Evolutionary conservation across 2,888 invertebrate species (phyloP).

Genomic region (Tanaodytes sp.): DNA sequence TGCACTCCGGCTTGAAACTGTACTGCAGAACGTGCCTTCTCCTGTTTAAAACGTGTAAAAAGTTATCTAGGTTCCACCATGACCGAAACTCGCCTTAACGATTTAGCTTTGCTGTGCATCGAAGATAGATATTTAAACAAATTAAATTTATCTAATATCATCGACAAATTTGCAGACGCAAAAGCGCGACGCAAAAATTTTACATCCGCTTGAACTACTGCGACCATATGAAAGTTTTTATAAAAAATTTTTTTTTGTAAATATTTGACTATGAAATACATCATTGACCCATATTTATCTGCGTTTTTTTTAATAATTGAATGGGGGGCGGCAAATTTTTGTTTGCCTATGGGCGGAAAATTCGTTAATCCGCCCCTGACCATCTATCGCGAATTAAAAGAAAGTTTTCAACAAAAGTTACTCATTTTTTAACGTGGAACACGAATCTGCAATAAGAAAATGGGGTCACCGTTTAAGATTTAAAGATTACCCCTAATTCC

Average conservation of each 20-base stretch:
- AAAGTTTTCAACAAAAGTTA: not conserved
- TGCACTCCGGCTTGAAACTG: slow-evolving; percentile 7
- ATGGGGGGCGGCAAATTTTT: no score
- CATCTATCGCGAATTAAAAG: not conserved
- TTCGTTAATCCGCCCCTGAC: no score
- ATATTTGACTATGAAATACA: no score
- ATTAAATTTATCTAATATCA: slow-evolving; percentile 3
- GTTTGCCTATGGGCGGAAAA: no score
- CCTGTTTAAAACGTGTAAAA: not conserved
- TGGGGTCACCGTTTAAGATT: no score
- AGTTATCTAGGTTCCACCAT: not conserved
- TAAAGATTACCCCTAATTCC: no score
- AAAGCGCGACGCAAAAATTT: slow-evolving; percentile 20
- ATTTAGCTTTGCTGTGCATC: slow-evolving; percentile 10
- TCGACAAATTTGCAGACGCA: slow-evolving; percentile 11
- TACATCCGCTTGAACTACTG: no score
- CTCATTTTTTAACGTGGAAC: not conserved
- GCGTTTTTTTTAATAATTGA: no score
- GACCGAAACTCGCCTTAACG: not conserved
- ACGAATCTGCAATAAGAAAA: no score
- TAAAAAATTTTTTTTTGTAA: not conserved
- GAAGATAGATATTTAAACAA: not conserved
- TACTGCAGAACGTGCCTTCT: not conserved
- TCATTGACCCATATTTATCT: no score
- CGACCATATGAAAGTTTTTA: no score